These are phyloP conservation scores for Metacarcinus magister DNA, from an alignment of 2,888 invertebrate species.

Conservation along the genomic window DNA sequence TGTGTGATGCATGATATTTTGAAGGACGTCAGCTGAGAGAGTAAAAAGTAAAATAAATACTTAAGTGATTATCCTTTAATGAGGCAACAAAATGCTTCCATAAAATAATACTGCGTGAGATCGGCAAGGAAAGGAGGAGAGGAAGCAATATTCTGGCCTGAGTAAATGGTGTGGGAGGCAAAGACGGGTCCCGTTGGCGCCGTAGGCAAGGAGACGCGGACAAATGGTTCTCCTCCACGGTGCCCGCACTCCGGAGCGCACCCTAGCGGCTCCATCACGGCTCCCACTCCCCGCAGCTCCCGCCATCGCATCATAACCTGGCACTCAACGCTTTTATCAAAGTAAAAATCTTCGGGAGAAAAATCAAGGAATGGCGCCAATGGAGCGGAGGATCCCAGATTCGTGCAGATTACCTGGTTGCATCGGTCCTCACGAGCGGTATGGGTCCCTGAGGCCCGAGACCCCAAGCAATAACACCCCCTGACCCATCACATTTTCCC, in stretches of 20 bases:
- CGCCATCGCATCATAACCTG: slow-evolving; percentile 4
- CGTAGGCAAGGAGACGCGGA: background rate
- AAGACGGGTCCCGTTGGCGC: background rate
- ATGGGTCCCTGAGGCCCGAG: background rate
- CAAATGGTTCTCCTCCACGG: slow-evolving; percentile 40
- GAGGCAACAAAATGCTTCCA: background rate
- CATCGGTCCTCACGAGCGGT: slow-evolving; percentile 53
- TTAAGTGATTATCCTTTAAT: background rate
- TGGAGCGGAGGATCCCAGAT: slow-evolving; percentile 4
- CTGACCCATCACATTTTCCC: background rate
- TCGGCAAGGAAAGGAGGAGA: background rate
- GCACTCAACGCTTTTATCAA: slow-evolving; percentile 49
- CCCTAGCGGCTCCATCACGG: background rate
- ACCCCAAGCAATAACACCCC: background rate
- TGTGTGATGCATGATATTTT: background rate
- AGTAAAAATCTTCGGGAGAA: slow-evolving; percentile 31
- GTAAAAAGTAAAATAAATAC: background rate
- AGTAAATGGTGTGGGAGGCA: background rate
- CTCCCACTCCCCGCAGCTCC: background rate
- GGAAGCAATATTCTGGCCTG: background rate
- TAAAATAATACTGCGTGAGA: background rate
- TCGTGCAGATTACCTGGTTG: slow-evolving; percentile 58
- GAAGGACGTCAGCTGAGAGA: background rate
- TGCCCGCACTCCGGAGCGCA: background rate
- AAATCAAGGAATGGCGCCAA: slow-evolving; percentile 32